Evolutionary conservation across 2,797 vertebrate species (phyloP), one percentile per base, ranked within the genome.

Genomic region (Geotria australis): DNA sequence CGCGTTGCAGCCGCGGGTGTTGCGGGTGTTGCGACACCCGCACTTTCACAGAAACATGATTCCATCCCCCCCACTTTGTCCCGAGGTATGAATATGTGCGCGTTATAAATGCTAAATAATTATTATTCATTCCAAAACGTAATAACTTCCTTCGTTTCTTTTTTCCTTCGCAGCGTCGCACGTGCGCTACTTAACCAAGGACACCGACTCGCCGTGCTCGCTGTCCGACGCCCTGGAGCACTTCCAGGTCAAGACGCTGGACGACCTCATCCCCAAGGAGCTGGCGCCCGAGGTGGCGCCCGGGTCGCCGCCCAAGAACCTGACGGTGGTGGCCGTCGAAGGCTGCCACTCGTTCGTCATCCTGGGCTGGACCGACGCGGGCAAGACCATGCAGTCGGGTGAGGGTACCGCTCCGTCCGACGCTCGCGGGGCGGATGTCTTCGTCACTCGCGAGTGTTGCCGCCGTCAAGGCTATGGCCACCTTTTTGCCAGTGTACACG

Each of bases 261-360:
- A 77, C 62, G 71, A 76, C 64, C 72, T 98, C 48, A 73, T 98
- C 9, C 72, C 81, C 24, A 80, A 74, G 46, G 83, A 88, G 63
- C 72, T 71, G 45, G 63, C 59, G 57, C 75, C 66, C 56, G n/a
- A n/a, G 24, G 9, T 12, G n/a, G 8, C 9, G 9, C n/a, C 51
- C 2, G 51, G 51, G 8, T 24, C 51, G n/a, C 86, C 91, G 10
- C 84, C 89, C 46, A 74, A 81, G 59, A 94, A 96, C 67, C 73
- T 98, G 66, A 98, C 88, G 0, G 76, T 98, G 3, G 83, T 96
- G 0, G 91, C 91, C 56, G 78, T 98, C 59, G 89, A 98, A 70
- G 88, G 89, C 64, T 98, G 89, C 66, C 91, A 98, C 59, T 98
- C 91, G 1, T 98, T 98, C 60, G 83, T 98, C 64, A 96, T 98